These are phyloP conservation scores for Anseranas semipalmata DNA, from an alignment of 2,113 vertebrate species.

Conservation along the genomic window DNA sequence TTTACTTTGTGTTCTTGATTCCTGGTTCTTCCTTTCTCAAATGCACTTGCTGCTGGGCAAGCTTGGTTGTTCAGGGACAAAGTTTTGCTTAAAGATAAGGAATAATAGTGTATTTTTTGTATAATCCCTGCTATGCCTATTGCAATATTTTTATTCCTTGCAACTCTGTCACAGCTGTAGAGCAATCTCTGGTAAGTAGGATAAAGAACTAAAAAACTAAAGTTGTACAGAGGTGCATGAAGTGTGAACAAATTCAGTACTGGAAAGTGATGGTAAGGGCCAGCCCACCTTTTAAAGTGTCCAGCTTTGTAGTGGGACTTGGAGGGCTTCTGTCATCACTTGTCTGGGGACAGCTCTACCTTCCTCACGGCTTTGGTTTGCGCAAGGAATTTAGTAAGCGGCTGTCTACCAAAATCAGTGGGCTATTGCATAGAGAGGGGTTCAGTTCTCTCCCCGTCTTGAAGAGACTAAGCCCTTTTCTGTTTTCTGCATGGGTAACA, in stretches of 20 bases:
- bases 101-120: not conserved
- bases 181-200: not conserved
- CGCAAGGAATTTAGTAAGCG: not conserved
- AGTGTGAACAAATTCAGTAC: not conserved
- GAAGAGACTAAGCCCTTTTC: not conserved
- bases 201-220: slow-evolving; percentile 24
- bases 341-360: not conserved
- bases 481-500: fast-evolving
- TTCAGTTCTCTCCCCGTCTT: not conserved
- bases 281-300: not conserved
- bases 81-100: not conserved
- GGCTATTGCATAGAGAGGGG: not conserved
- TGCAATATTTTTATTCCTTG: not conserved
- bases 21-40: not conserved
- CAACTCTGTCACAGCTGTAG: not conserved
- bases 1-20: not conserved
- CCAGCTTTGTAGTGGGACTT: not conserved
- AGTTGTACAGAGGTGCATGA: not conserved
- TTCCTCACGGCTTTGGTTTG: not conserved
- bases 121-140: not conserved
- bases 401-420: not conserved
- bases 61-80: not conserved
- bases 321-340: not conserved
- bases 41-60: not conserved
- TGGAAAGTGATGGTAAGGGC: not conserved